Evolutionary conservation across 2,797 vertebrate genomes (phyloP).

Genomic region (Geotrypetes seraphini): DNA sequence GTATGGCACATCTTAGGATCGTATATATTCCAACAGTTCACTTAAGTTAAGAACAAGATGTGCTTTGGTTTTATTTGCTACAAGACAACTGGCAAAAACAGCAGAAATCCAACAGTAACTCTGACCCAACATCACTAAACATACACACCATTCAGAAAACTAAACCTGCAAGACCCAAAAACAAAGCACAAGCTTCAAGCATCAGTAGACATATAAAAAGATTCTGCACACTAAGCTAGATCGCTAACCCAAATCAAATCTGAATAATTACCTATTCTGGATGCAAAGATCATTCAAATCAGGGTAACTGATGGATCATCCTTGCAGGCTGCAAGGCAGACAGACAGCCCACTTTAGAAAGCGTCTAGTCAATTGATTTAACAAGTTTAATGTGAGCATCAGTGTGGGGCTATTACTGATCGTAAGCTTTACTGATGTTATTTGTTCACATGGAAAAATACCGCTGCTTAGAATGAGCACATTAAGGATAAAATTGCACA

Average conservation of each 20-base stretch:
- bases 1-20: too few relatives aligned
- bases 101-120: too few relatives aligned
- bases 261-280: constrained; percentile 66
- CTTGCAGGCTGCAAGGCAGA: constrained; percentile 58
- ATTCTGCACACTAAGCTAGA: constrained; percentile 15
- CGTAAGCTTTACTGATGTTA: constrained; percentile 88
- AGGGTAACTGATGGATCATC: constrained; percentile 61
- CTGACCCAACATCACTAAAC: constrained; percentile 12
- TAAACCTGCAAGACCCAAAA: constrained; percentile 22
- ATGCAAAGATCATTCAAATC: constrained; percentile 64
- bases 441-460: constrained; percentile 90
- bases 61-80: too few relatives aligned
- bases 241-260: constrained; percentile 40
- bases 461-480: constrained; percentile 87
- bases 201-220: background rate
- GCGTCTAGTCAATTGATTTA: constrained; percentile 86
- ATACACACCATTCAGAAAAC: constrained; percentile 13
- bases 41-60: too few relatives aligned
- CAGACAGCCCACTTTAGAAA: constrained; percentile 81
- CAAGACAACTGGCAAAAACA: too few relatives aligned
- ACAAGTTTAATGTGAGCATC: constrained; percentile 87
- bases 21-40: too few relatives aligned
- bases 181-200: too few relatives aligned
- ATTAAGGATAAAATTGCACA: constrained; percentile 91
- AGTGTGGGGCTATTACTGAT: constrained; percentile 86